Evolutionary conservation across 2,797 vertebrate species (phyloP), one percentile per base, ranked within the genome.

Genomic region (Coranthus polyacanthus): DNA sequence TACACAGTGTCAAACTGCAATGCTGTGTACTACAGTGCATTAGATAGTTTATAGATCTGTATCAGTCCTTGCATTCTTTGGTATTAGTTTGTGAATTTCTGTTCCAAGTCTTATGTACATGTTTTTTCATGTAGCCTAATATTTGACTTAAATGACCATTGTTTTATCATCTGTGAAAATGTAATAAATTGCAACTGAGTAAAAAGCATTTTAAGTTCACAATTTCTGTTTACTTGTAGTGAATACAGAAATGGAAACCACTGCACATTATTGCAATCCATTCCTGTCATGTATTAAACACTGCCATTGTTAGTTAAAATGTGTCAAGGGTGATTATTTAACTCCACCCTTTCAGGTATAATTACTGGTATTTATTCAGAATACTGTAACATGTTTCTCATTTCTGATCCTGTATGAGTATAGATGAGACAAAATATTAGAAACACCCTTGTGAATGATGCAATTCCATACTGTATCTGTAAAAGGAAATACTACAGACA

Each of bases 121-220:
- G 57, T 71, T 79, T 68, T 82, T 76, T 75, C 71, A 86, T 84
- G 73, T 88, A 66, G 79, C 80, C 74, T 81, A 81, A 83, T 81
- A 82, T 81, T 89, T 90, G 65, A 80, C 81, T 91, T 57, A 89
- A 88, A 84, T 84, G 65, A 81, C 69, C 60, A 86, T 80, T 82
- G 77, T 91, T 91, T 89, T 88, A 80, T 84, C 83, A 91, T 89
- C 72, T 83, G 89, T 82, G 73, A 88, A 81, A 53, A 86, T 91
- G 74, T 82, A 92, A 89, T 93, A 93, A 92, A 92, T 77, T 85
- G 81, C 69, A 71, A 76, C 50, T 56, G 46, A 61, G 20, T 53
- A 47, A 76, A 72, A 69, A 12, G 0, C 42, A 41, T 38, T 38
- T 3, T 5, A 17, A 16, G 4, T 36, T 16, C 11, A n/a, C n/a